Base-by-base conservation (phyloP, 1,140 invertebrate genomes). In the Meteorus sp. region DNA sequence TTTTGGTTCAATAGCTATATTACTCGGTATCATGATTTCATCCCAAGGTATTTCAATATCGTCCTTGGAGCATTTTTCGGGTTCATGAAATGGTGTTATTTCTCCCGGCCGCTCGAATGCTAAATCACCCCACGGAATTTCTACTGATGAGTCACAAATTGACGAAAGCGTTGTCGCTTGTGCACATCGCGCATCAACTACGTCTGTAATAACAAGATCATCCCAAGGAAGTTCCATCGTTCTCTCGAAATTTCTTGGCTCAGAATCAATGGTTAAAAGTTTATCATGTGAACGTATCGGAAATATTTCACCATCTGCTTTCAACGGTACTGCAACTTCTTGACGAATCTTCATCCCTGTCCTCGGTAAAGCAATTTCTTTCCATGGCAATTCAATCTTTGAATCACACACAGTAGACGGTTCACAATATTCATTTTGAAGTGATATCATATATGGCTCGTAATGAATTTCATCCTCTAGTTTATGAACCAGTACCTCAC, bases 21-120 rank as follows among this genome's bases (percentile, higher is more conserved):
- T 71, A 5, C 22, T 31, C 1, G 73, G 70, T 43, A 75, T 44
- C 31, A 75, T 53, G 23, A 77, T 69, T 8, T 73, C 66, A 3
- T 71, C 56, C 75, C 73, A 75, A 4, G 75, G 74, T 11, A 76
- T 72, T 50, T 76, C 73, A 0, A 76, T 60, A 8, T 69, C 63
- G 15, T 74, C 62, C 3, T 53, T 17, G 1, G 8, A 5, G 15
- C 66, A 71, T 5, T 9, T 48, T 44, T 65, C 41, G 1, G 66
- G 56, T 20, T 68, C 48, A 1, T 33, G 27, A 0, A 54, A 9
- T 17, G 65, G 44, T 13, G 56, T 48, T 51, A 75, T 71, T 37
- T 60, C 25, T 2, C 67, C 50, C 4, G 70, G 61, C 9, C 56
- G 55, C 8, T 75, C 69, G 5, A 72, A 53, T 11, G 51, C 33